Evolutionary conservation across 2,113 vertebrate species (phyloP), one percentile per base, ranked within the genome.

Genomic region (Uropsilus gracilis): DNA sequence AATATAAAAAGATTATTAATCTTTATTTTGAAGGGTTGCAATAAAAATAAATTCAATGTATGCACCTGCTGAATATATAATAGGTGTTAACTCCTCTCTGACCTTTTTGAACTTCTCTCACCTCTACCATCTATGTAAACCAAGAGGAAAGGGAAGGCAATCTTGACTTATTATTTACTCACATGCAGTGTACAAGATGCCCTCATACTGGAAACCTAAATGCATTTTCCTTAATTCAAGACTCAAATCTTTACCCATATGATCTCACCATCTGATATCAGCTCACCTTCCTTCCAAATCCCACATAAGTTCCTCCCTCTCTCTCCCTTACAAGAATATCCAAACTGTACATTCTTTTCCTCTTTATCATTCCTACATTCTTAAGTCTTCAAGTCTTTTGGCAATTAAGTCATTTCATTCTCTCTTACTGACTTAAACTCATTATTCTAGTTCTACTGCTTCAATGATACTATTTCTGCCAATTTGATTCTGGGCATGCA

Each of bases 201-300:
- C 18, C 59, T 86, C 63, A 84, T 30, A 34, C 24, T 84, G 42
- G 57, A 78, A 89, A 64, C 3, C 22, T 63, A 44, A 78, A 37
- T 12, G 17, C 24, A 44, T 81, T 81, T 16, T 26, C 48, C 32
- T 86, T 82, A 42, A 73, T 32, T 80, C 71, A 72, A 13, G 87
- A 44, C 14, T 76, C 46, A n/a, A 9, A 5, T 63, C 32, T 50
- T 63, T 44, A 55, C 26, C 12, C 59, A 17, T 61, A 63, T 95
- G 75, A 90, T 69, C 78, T 94, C 83, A 76, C 8, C 6, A 0
- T 95, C 57, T 89, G 64, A n/a, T 64, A 46, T 76, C 76, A 94
- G 18, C n/a, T 82, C 59, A 78, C 90, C 13, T 26, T 86, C 42
- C 28, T 94, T 96, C 69, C 63, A 69, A 86, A 93, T 91, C 76